Conservation (phyloP, 2,888 invertebrate genomes). For the Stegana nigrithorax region DNA sequence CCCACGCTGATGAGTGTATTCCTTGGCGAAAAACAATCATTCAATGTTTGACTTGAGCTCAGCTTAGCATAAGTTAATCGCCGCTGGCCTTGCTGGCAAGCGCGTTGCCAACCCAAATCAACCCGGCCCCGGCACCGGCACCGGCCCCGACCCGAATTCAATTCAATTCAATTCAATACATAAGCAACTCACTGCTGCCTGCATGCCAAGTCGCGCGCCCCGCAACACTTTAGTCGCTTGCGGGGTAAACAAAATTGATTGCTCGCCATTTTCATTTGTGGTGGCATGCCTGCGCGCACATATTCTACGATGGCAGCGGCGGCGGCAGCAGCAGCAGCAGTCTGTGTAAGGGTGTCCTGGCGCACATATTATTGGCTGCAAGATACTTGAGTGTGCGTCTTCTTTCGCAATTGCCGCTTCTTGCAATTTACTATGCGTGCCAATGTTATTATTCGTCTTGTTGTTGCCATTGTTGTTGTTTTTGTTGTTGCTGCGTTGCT, state of each 20-base stretch:
- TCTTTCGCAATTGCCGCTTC: slow-evolving; percentile 48
- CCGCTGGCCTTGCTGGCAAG: slow-evolving; percentile 55
- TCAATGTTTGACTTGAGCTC: slow-evolving; percentile 54
- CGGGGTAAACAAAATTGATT: slow-evolving; percentile 33
- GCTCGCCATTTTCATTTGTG: slow-evolving; percentile 25
- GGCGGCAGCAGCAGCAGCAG: slow-evolving; percentile 42
- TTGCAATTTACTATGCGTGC: slow-evolving; percentile 49
- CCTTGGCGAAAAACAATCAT: slow-evolving; percentile 52
- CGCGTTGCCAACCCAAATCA: no score
- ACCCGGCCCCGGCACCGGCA: no score
- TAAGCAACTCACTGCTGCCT: no score
- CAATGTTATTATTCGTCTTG: no score
- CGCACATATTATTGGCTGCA: slow-evolving; percentile 43
- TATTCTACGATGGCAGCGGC: background rate
- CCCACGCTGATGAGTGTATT: slow-evolving; percentile 10
- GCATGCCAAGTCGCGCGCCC: no score
- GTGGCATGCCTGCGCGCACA: slow-evolving; percentile 1
- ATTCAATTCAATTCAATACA: no score
- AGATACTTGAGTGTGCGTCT: slow-evolving; percentile 31
- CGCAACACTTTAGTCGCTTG: slow-evolving; percentile 16
- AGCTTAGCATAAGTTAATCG: slow-evolving; percentile 45
- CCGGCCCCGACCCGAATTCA: no score
- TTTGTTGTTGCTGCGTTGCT: slow-evolving; percentile 15
- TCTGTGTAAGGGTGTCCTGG: no score
- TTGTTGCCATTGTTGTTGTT: slow-evolving; percentile 28